These are phyloP conservation scores for Desoria tigrina DNA, from an alignment of 2,888 invertebrate species.

Conservation along the genomic window DNA sequence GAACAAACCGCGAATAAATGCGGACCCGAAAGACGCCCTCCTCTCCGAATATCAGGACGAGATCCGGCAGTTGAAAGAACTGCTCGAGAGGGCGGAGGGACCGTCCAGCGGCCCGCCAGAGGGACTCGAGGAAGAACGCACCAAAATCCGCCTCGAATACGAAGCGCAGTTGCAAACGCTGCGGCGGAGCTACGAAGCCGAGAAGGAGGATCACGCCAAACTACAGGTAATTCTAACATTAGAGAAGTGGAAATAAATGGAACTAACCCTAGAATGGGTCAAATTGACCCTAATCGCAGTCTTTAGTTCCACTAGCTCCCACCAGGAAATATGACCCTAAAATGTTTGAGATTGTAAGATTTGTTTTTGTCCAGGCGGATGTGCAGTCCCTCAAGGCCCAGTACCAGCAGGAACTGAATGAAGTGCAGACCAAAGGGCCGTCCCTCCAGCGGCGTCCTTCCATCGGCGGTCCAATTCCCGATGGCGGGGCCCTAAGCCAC, in stretches of 20 bases:
- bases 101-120: constrained; percentile 31
- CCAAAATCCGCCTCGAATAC: constrained; percentile 61
- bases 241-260: no score
- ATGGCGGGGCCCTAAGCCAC: constrained; percentile 51
- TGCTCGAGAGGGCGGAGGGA: constrained; percentile 56
- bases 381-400: constrained; percentile 62
- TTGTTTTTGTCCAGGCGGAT: constrained; percentile 66
- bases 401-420: constrained; percentile 61
- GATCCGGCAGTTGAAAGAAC: constrained; percentile 68
- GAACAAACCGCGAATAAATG: constrained; percentile 80
- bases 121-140: constrained; percentile 55
- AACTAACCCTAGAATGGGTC: no score
- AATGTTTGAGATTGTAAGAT: no score
- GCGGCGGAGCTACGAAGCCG: constrained; percentile 62
- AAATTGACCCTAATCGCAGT: no score
- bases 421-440: constrained; percentile 51
- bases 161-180: constrained; percentile 60
- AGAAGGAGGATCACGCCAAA: constrained; percentile 62
- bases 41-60: constrained; percentile 82
- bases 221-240: no score
- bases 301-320: no score
- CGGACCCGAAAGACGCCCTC: constrained; percentile 77
- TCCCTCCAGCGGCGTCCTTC: not conserved
- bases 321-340: no score
- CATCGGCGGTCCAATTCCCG: constrained; percentile 1